Evolutionary conservation across 1,140 invertebrate species (phyloP), one percentile per base, ranked within the genome.

Genomic region (Sesamia nonagrioides): DNA sequence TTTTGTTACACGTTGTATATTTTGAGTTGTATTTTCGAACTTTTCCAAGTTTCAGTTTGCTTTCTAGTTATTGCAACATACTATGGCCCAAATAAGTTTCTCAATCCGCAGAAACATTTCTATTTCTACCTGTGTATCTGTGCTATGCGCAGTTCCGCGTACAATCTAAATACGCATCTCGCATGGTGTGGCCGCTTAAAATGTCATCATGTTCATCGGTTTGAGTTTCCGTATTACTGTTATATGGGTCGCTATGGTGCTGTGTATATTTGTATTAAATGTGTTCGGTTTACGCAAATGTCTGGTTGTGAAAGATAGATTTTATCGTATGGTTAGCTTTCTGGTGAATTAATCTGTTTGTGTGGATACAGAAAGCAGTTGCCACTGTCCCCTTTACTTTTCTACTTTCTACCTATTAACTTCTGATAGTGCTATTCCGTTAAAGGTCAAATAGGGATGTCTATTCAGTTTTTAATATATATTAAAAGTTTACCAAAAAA

Each of bases 121-220:
- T 74, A 74, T 74, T 74, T 74, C 37, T 58, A 74, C 17, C 37
- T 58, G 27, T 15, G 11, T 68, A 68, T 42, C 18, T 48, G 17
- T 27, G 17, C 37, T 37, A 13, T 73, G 72, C 72, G 72, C 72
- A 60, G 72, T 74, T 74, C 18, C 63, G 63, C 21, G 42, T 48
- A 37, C 52, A 45, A 42, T 74, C 50, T 74, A 74, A 74, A 74
- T 45, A 60, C 72, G 40, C 52, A 74, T 58, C 72, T 74, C 13
- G 63, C 48, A 48, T 71, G 54, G 35, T 73, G 54, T 58, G 56
- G 15, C 52, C 69, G 69, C 50, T 72, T 72, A 72, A 72, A 72
- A 72, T 72, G 69, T 72, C 69, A 72, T 72, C 69, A 72, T 72
- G 69, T 56, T 17, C 27, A 48, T 68, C 21, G 18, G 21, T 33